Conservation (phyloP, 2,797 vertebrate species). For the Scolopax rusticola region DNA sequence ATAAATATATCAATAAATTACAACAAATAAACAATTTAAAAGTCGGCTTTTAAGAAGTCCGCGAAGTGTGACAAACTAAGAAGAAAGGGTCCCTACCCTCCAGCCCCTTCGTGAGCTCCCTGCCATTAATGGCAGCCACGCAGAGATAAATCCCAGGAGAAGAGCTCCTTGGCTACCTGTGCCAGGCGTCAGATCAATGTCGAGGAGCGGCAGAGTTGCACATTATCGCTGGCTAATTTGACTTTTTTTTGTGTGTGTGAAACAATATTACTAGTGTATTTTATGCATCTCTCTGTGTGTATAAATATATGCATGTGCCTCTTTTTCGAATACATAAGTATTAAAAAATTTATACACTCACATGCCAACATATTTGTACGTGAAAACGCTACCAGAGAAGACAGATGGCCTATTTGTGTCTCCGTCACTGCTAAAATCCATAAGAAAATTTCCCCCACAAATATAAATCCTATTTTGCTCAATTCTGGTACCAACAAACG, state of each 20-base stretch:
- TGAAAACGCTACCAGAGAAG: rapidly evolving
- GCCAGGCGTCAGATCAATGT: not conserved
- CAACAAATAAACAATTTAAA: not conserved
- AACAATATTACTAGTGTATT: not conserved
- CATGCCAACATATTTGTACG: not conserved
- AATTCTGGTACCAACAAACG: not conserved
- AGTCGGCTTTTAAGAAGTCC: not conserved
- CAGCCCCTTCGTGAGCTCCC: rapidly evolving
- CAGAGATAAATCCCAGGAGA: not conserved
- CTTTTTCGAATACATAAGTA: not conserved
- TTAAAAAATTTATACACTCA: not conserved
- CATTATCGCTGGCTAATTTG: not conserved
- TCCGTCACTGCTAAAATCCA: not conserved
- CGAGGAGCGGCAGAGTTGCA: rapidly evolving
- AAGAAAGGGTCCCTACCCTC: not conserved
- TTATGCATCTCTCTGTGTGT: rapidly evolving
- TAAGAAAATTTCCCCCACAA: not conserved
- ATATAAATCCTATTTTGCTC: not conserved
- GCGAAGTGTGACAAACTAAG: not conserved
- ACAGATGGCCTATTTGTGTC: not conserved
- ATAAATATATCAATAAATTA: not conserved
- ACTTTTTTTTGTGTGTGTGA: not conserved
- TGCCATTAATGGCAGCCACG: rapidly evolving
- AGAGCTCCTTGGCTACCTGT: rapidly evolving
- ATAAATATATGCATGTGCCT: rapidly evolving